Base-by-base conservation (phyloP, 2,113 vertebrate genomes). In the Leptobrachium leishanense region DNA sequence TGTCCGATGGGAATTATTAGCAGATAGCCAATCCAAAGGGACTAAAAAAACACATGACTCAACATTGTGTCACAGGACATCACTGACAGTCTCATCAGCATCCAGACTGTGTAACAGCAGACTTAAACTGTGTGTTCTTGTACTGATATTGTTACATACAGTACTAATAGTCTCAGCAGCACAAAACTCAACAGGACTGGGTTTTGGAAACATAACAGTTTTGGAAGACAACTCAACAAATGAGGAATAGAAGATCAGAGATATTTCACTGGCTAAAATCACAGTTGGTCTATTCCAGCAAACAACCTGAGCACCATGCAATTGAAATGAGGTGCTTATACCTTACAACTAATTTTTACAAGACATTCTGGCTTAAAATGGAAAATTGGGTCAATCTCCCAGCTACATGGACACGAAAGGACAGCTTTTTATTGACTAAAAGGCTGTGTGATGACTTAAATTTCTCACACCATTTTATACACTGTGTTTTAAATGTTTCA, bases 381-480 rank as follows among this genome's bases (percentile, higher is more conserved):
- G 76, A 85, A 85, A 75, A 75, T 85, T 57, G 88, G 91, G 92
- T 92, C 89, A 77, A 80, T 87, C 88, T 87, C 89, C 85, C 86
- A 86, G 93, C 81, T 90, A 91, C 88, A 87, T 92, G 92, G 89
- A 94, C 90, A 87, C 88, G 84, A 75, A 86, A 82, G 90, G 88
- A 86, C 94, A 94, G 95, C 95, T 94, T 97, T 97, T 95, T 88
- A 93, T 91, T 90, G 92, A 96, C 90, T 89, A 88, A 91, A 92
- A 95, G 90, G 94, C 94, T 95, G 93, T 88, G 86, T 88, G 89
- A 88, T 90, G 94, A 96, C 94, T 94, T 92, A 93, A 89, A 93
- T 97, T 94, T 97, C 95, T 96, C 95, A 95, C 95, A 93, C 93
- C 92, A 94, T 98, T 99, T 98, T 99, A 96, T 98, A 98, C 95